Conservation (phyloP, 2,113 vertebrate genomes). For the Pimephales promelas region DNA sequence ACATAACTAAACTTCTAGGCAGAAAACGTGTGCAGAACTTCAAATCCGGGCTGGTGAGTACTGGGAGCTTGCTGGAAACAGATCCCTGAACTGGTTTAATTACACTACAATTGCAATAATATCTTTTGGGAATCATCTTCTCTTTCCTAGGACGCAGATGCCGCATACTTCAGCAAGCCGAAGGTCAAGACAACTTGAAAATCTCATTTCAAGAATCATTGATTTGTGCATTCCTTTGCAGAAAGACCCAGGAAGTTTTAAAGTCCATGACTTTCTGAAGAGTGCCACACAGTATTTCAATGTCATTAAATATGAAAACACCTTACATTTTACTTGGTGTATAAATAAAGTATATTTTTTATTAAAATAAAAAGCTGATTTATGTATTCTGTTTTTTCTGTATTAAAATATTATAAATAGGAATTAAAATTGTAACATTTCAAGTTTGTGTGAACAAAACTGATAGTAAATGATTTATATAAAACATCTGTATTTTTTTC, state of each 20-base stretch:
- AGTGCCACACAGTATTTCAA: not conserved
- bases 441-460: not conserved
- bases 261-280: not conserved
- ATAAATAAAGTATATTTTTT: not conserved
- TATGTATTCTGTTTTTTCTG: slow-evolving; percentile 9
- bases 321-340: not conserved
- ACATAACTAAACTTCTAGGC: slow-evolving; percentile 75
- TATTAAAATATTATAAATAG: slow-evolving; percentile 5
- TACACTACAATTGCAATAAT: not conserved
- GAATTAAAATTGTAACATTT: not conserved
- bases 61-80: not conserved
- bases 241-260: not conserved
- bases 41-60: slow-evolving; percentile 85
- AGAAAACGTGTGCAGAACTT: slow-evolving; percentile 87
- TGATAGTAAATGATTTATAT: not conserved
- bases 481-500: slow-evolving; percentile 67
- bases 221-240: slow-evolving; percentile 23
- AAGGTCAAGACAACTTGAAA: slow-evolving; percentile 72
- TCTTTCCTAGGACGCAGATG: slow-evolving; percentile 84
- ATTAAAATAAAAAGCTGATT: not conserved
- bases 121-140: not conserved
- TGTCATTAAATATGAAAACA: not conserved
- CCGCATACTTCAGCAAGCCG: slow-evolving; percentile 78
- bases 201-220: slow-evolving; percentile 10
- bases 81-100: not conserved